Percentiles rank a stretch among this genome's conserved stretches.
These are phyloP conservation scores for Brachypodius melanocephalos DNA, from an alignment of 2,113 vertebrate species.

Conservation along the genomic window DNA sequence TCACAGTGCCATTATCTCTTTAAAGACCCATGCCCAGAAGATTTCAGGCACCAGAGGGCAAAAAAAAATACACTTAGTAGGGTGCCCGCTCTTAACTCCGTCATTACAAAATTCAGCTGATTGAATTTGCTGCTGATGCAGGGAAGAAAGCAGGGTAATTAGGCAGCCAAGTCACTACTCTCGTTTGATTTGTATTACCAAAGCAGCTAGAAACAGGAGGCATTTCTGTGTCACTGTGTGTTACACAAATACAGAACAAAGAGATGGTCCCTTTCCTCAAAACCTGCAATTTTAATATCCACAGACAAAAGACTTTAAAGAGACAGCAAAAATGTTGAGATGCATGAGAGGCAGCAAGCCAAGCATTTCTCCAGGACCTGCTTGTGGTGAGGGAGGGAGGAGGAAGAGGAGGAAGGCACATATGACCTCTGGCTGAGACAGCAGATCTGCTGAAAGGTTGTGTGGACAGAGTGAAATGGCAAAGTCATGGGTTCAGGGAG, in stretches of 20 bases:
- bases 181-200: constrained; percentile 6
- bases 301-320: background rate
- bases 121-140: background rate
- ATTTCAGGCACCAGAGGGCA: background rate
- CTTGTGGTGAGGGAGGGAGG: background rate
- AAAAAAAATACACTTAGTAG: background rate
- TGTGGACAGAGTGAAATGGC: rapidly evolving
- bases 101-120: background rate
- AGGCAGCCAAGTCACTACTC: background rate
- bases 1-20: background rate
- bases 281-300: background rate
- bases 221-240: background rate
- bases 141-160: background rate
- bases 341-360: background rate
- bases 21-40: background rate
- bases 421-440: background rate
- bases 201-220: background rate
- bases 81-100: background rate
- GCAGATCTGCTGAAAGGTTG: background rate
- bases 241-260: background rate
- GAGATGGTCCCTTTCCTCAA: background rate
- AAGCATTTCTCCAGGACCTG: background rate
- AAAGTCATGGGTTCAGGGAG: background rate
- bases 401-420: background rate
- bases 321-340: background rate